phyloP scores from a whole-genome alignment of 2,797 vertebrate genomes.

The Heteromormyrus szaboi region DNA sequence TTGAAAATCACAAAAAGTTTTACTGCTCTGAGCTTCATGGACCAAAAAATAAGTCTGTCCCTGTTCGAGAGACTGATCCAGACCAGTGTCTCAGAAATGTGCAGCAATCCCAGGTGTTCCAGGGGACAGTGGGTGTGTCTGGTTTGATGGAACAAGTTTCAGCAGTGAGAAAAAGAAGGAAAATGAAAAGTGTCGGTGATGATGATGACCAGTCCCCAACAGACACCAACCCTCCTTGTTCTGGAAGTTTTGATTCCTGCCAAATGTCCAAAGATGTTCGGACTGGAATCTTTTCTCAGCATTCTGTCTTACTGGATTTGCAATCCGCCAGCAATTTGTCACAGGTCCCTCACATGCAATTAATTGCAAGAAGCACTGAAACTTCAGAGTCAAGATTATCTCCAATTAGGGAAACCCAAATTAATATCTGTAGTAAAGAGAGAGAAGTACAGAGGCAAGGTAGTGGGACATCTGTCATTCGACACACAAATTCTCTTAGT shows the following conservation, averaged over 20 bases:
- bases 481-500: slow-evolving; percentile 94
- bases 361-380: slow-evolving; percentile 65
- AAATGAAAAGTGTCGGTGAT: slow-evolving; percentile 96
- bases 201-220: slow-evolving; percentile 87
- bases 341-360: slow-evolving; percentile 74
- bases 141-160: slow-evolving; percentile 79
- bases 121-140: slow-evolving; percentile 62
- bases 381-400: slow-evolving; percentile 64
- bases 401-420: slow-evolving; percentile 67
- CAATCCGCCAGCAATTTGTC: slow-evolving; percentile 60
- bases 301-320: slow-evolving; percentile 54
- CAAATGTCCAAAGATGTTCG: slow-evolving; percentile 52
- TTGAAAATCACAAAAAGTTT: slow-evolving; percentile 98
- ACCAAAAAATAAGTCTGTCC: slow-evolving; percentile 82
- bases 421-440: slow-evolving; percentile 57
- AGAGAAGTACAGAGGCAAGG: slow-evolving; percentile 84
- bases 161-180: slow-evolving; percentile 88
- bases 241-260: slow-evolving; percentile 64
- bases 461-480: slow-evolving; percentile 91
- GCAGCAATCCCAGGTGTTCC: slow-evolving; percentile 68
- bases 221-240: slow-evolving; percentile 63
- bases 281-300: slow-evolving; percentile 54
- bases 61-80: slow-evolving; percentile 71
- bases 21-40: slow-evolving; percentile 97
- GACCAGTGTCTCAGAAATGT: slow-evolving; percentile 58